Evolutionary conservation across 2,113 vertebrate species (phyloP), one percentile per base, ranked within the genome.

Genomic region (Barbus barbus): DNA sequence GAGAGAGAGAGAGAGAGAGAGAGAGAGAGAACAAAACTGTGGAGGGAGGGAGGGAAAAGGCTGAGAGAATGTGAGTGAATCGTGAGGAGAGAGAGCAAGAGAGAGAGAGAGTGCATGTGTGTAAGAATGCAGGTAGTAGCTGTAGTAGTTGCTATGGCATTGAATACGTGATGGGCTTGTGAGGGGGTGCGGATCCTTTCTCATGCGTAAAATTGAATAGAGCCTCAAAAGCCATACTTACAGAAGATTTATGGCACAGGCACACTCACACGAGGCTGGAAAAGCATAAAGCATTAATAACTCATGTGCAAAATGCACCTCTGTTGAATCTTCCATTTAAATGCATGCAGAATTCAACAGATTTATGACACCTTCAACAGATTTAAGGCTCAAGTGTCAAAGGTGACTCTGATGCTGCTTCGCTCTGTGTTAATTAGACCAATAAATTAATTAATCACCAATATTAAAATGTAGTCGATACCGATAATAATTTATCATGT

Each of bases 61-160:
- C 65, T 72, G 38, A 74, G 71, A 41, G 44, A 28, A 33, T 73
- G 77, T 5, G 65, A 63, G 51, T 9, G 63, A 56, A 73, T 63
- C 28, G 56, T 74, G 78, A 41, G 38, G 38, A 78, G 12, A 82
- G 41, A 79, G 51, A 81, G 38, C 41, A 31, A 48, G 78, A 83
- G 53, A 38, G 7, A 56, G 53, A 33, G 83, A 77, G 48, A 28
- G 73, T 48, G 20, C 9, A 56, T 12, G 74, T 73, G 48, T 46
- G 69, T 81, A 78, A 31, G 71, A 33, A 79, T 44, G 60, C 44
- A 82, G 67, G 58, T 85, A 38, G 48, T 67, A 71, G 67, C 69
- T 44, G 78, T 85, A 80, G 79, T 82, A 75, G 84, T 85, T 82
- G 84, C 79, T 81, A 85, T 82, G 84, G 84, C 74, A 79, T 48